phyloP scores from a whole-genome alignment of 2,113 vertebrate species.

The Progne subis region DNA sequence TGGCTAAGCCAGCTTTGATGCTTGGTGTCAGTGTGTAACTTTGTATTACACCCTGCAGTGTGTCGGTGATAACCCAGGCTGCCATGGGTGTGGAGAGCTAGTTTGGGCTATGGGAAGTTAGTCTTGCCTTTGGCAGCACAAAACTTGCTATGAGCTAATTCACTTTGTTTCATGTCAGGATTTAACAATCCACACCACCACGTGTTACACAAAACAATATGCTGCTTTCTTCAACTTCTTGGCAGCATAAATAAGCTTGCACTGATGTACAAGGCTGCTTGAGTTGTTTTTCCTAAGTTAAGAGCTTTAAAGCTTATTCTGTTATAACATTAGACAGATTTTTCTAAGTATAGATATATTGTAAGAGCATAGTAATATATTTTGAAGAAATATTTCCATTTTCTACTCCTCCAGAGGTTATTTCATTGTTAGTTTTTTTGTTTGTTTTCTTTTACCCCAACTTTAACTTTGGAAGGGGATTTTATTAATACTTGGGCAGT shows the following conservation, averaged over 20 bases:
- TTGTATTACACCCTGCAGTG: neutral
- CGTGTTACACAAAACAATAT: slow-evolving; percentile 41
- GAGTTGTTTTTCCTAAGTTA: neutral
- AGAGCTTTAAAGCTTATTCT: neutral
- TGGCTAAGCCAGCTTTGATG: neutral
- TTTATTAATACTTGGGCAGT: neutral
- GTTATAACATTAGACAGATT: neutral
- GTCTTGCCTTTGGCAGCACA: slow-evolving; percentile 26
- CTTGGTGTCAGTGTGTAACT: neutral
- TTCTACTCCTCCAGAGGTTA: neutral
- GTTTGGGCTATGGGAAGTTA: neutral
- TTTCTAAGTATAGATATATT: neutral
- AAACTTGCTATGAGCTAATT: slow-evolving; percentile 1
- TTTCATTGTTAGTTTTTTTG: neutral
- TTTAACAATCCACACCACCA: slow-evolving; percentile 21
- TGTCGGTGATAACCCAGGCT: neutral
- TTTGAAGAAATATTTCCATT: neutral
- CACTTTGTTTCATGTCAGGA: slow-evolving; percentile 37
- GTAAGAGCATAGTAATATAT: neutral
- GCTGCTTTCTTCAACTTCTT: slow-evolving; percentile 41
- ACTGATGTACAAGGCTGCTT: neutral
- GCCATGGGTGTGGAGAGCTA: neutral
- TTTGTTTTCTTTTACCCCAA: neutral
- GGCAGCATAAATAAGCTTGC: slow-evolving; percentile 22
- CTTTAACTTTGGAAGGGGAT: neutral